Base-by-base conservation (phyloP, 2,888 invertebrate genomes). In the Poecilus cupreus region DNA sequence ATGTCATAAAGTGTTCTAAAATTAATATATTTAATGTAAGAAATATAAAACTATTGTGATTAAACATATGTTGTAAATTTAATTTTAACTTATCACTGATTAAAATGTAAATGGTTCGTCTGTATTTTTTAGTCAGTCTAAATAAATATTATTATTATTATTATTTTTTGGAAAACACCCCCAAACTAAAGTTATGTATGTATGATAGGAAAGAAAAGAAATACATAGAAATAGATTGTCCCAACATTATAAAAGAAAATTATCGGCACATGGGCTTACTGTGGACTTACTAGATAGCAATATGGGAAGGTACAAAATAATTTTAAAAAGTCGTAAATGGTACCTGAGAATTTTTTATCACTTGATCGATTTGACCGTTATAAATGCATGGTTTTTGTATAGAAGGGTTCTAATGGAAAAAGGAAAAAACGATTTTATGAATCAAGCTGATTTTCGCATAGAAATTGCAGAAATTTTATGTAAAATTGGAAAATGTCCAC, bases 221-320 rank as follows among this genome's bases (percentile, higher is more conserved):
- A 24, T 49, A 72, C 10, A 78, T 82, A 1, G 20, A 80, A 10
- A 54, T 83, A 3, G 68, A 82, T 13, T 83, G 83, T 37, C 82
- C 83, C 0, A 80, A 20, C 16, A 24, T 82, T 6, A 72, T 83
- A 8, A 20, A 22, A 46, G 82, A 83, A 51, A 83, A 85, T 46
- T 84, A 84, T 57, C 32, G 26, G 10, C 83, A 85, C 39, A 85
- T 85, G 85, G 83, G 84, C 8, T n/a, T n/a, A 84, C 84, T 1
- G 83, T 83, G 8, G 83, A 82, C 43, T 43, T 83, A 0, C 22
- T 77, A 18, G 82, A 83, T 68, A 81, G 78, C 46, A 11, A 68
- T 3, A 72, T 82, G 72, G 80, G 77, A 13, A 26, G 80, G 1
- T 76, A 83, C 24, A 83, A 81, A 68, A 83, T 83, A 60, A 11